These are phyloP conservation scores for Chiridota heheva DNA, from an alignment of 35 echinoderm and acorn worm genomes.

Conservation along the genomic window DNA sequence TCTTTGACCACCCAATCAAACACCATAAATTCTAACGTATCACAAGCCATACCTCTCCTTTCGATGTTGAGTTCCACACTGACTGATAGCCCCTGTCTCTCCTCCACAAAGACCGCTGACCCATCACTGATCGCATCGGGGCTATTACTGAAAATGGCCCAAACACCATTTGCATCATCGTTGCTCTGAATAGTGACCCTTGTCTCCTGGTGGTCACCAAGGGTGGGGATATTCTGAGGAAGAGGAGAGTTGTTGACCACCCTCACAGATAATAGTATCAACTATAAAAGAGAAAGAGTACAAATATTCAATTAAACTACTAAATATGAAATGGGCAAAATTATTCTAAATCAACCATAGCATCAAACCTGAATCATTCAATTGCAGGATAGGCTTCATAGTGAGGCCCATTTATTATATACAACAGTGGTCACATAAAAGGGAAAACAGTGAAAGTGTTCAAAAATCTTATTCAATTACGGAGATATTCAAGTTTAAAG, in stretches of 20 bases:
- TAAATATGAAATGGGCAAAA: no score
- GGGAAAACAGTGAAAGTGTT: no score
- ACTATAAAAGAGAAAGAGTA: constrained; percentile 28
- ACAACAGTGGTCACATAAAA: no score
- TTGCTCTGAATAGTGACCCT: constrained; percentile 75
- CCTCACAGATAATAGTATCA: constrained; percentile 67
- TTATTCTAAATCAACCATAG: no score
- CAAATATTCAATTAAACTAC: constrained; percentile 5
- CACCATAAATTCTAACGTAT: no score
- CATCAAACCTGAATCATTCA: no score
- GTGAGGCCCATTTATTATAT: no score
- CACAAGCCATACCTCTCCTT: constrained; percentile 67
- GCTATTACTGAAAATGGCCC: constrained; percentile 93
- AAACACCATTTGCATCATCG: constrained; percentile 96
- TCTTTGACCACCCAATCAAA: no score
- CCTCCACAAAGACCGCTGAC: constrained; percentile 52
- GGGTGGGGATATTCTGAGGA: constrained; percentile 53
- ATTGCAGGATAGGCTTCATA: no score
- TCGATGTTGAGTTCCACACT: constrained; percentile 92
- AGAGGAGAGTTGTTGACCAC: constrained; percentile 53
- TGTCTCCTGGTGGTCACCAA: constrained; percentile 40
- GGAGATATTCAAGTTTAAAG: no score
- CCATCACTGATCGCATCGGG: constrained; percentile 65
- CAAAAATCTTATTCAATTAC: no score
- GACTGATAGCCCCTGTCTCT: constrained; percentile 77